phyloP scores from a whole-genome alignment of 2,888 invertebrate species.

The Patella pellucida region DNA sequence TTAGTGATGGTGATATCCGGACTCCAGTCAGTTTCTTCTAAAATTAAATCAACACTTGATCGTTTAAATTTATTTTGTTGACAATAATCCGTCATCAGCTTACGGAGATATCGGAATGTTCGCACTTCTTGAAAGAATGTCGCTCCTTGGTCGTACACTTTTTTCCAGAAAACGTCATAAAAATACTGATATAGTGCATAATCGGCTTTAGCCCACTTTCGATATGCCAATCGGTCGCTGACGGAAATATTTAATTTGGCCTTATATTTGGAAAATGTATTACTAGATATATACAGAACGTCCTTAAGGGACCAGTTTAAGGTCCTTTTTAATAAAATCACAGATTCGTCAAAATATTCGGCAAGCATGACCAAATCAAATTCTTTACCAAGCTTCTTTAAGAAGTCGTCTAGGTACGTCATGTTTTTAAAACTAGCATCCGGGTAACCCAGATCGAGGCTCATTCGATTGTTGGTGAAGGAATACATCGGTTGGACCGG shows the following conservation, averaged over 20 bases:
- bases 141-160: slow-evolving; percentile 12
- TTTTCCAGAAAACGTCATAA: slow-evolving; percentile 20
- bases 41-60: background rate
- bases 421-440: slow-evolving; percentile 1
- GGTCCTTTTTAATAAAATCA: slow-evolving; percentile 47
- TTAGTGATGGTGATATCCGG: background rate
- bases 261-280: slow-evolving; percentile 14
- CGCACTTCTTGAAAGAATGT: slow-evolving; percentile 19
- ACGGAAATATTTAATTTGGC: slow-evolving; percentile 13
- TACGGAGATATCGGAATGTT: slow-evolving; percentile 11
- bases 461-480: slow-evolving; percentile 43
- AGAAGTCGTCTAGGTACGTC: slow-evolving; percentile 35
- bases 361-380: slow-evolving; percentile 51
- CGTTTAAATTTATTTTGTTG: background rate
- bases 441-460: slow-evolving; percentile 34
- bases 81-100: slow-evolving; percentile 16
- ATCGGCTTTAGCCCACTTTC: slow-evolving; percentile 14
- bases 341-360: slow-evolving; percentile 54
- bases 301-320: slow-evolving; percentile 48
- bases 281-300: slow-evolving; percentile 38
- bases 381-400: slow-evolving; percentile 43
- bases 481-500: slow-evolving; percentile 30
- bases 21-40: slow-evolving; percentile 19
- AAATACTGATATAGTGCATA: slow-evolving; percentile 20
- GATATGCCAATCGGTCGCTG: background rate